Base-by-base conservation (phyloP, 37 sponge, comb jelly and placozoan species). In the Halisarca cf. caerulea region DNA sequence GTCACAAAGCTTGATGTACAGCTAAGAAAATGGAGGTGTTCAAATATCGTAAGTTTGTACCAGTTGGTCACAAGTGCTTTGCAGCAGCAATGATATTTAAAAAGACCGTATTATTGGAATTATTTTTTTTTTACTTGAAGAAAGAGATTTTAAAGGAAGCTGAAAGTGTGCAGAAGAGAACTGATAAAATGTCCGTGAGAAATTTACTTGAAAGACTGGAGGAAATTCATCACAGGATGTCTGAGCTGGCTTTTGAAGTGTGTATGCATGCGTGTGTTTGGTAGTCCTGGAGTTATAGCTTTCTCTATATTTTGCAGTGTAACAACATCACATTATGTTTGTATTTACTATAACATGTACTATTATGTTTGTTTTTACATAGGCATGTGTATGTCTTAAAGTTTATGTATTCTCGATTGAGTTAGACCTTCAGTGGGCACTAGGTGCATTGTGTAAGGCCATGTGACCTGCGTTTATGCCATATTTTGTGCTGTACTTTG, bases 1-100 rank as follows among this genome's bases (percentile, higher is more conserved):
- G 32, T 58, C 24, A 83, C 34, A 21, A 83, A 66, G 41, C 70
- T 83, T 69, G 83, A 83, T 71, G 40, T 83, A 24, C 27, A 71
- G 3, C 25, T 83, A 40, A 5, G 60, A 2, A 45, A 18, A 8
- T 59, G 60, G 43, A 39, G 83, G 24, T 18, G 37, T 25, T 5
- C 33, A n/a, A 66, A 7, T 38, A 39, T 83, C 15, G 83, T 83
- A 9, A 83, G 83, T 68, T 4, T 3, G 30, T 68, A 2, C 27
- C 32, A 34, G n/a, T n/a, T n/a, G n/a, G n/a, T n/a, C n/a, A n/a
- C n/a, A n/a, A n/a, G n/a, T n/a, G n/a, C n/a, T n/a, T n/a, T n/a
- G n/a, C n/a, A n/a, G n/a, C 57, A 27, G 60, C 60, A 59, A 59
- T 2, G 23, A 59, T 59, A 6, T 59, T 27, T 27, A 27, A 27